Percentiles rank a stretch among this genome's conserved stretches.
phyloP scores from a whole-genome alignment of 92 coral and sea anemone species.

The Anthopleura xanthogrammica region DNA sequence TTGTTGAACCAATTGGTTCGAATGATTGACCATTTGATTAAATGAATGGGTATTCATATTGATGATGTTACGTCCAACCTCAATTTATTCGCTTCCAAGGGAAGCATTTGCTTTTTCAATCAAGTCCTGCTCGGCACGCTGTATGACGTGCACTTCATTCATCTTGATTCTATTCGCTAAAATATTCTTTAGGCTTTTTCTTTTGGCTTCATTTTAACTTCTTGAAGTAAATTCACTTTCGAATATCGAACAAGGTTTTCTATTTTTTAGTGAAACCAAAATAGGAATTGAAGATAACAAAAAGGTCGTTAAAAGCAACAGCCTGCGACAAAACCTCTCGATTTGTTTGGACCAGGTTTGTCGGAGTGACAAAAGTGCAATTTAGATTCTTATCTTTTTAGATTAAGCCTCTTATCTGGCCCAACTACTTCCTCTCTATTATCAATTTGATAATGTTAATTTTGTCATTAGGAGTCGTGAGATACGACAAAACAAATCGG shows the following conservation, averaged over 20 bases:
- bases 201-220: not conserved
- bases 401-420: not conserved
- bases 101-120: not conserved
- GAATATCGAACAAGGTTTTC: not conserved
- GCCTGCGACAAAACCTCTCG: not conserved
- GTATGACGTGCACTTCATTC: too few relatives aligned
- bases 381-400: not conserved
- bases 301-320: not conserved
- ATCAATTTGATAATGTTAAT: not conserved
- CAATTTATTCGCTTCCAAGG: not conserved
- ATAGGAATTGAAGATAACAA: not conserved
- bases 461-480: not conserved
- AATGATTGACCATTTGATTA: slow-evolving; percentile 15
- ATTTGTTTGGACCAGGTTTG: not conserved
- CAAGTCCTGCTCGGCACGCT: too few relatives aligned
- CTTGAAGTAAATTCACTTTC: too few relatives aligned
- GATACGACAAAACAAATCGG: not conserved
- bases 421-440: not conserved
- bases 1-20: not conserved
- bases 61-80: not conserved
- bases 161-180: too few relatives aligned
- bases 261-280: too few relatives aligned
- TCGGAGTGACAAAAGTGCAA: not conserved
- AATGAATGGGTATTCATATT: slow-evolving; percentile 17
- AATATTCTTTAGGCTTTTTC: too few relatives aligned